These are phyloP conservation scores for Pecten maximus DNA, from an alignment of 2,888 invertebrate species.

Conservation along the genomic window DNA sequence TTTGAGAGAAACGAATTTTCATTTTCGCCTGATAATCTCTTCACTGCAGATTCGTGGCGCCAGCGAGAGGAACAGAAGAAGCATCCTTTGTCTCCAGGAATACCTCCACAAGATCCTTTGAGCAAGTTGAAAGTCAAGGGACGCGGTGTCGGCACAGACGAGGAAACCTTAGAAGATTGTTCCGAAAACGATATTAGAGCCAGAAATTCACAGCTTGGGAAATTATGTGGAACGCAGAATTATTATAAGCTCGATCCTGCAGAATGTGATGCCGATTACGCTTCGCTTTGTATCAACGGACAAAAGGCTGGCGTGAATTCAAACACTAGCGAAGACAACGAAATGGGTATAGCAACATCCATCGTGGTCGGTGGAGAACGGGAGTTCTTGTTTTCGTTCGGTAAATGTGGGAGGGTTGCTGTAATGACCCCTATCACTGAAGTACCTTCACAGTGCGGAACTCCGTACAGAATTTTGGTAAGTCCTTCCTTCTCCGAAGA, in stretches of 20 bases:
- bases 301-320: neutral
- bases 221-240: neutral
- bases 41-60: neutral
- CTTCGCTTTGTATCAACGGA: neutral
- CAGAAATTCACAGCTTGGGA: neutral
- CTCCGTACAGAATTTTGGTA: neutral
- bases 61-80: neutral
- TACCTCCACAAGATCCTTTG: neutral
- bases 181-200: neutral
- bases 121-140: neutral
- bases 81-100: neutral
- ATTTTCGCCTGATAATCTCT: neutral
- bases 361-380: neutral
- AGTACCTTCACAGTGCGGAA: neutral
- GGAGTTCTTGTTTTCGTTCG: neutral
- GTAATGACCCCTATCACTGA: constrained; percentile 2
- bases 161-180: neutral
- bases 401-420: constrained; percentile 5
- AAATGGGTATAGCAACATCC: neutral
- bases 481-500: neutral
- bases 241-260: constrained; percentile 1
- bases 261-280: neutral
- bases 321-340: neutral
- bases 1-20: neutral
- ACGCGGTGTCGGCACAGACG: neutral